phyloP scores from a whole-genome alignment of 2,113 vertebrate genomes.

The Tyrannus savana region DNA sequence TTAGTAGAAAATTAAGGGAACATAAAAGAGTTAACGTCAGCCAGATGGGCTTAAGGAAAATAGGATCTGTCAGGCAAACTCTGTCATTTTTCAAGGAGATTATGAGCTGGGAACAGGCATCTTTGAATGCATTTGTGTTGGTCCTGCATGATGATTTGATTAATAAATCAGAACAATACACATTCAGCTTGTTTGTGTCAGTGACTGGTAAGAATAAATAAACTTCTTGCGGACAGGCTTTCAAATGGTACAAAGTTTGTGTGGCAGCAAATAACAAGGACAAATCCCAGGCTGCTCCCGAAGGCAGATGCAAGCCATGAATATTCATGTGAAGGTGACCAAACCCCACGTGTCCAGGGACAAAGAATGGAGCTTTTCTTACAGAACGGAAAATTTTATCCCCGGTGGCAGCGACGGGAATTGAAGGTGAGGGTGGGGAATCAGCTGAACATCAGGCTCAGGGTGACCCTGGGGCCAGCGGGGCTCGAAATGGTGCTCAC shows the following conservation, averaged over 20 bases:
- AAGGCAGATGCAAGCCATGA: not conserved
- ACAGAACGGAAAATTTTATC: not conserved
- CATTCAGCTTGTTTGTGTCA: not conserved
- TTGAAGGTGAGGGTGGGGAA: not conserved
- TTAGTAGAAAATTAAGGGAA: not conserved
- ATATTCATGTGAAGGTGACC: not conserved
- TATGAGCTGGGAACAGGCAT: not conserved
- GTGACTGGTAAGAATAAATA: not conserved
- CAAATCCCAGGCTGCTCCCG: not conserved
- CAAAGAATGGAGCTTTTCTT: not conserved
- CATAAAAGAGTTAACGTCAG: not conserved
- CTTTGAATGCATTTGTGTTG: not conserved
- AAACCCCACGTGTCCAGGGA: not conserved
- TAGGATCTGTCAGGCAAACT: not conserved
- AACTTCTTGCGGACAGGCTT: not conserved
- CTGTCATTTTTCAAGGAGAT: not conserved
- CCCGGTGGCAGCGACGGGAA: not conserved
- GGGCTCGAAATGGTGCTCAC: not conserved
- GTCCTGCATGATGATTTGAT: not conserved
- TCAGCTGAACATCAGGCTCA: not conserved
- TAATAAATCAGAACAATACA: not conserved
- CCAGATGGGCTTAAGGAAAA: not conserved
- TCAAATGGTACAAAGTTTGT: not conserved
- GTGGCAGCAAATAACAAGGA: not conserved
- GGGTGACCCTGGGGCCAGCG: not conserved